Evolutionary conservation across 2,888 invertebrate species (phyloP).

Genomic region (Deilephila elpenor): DNA sequence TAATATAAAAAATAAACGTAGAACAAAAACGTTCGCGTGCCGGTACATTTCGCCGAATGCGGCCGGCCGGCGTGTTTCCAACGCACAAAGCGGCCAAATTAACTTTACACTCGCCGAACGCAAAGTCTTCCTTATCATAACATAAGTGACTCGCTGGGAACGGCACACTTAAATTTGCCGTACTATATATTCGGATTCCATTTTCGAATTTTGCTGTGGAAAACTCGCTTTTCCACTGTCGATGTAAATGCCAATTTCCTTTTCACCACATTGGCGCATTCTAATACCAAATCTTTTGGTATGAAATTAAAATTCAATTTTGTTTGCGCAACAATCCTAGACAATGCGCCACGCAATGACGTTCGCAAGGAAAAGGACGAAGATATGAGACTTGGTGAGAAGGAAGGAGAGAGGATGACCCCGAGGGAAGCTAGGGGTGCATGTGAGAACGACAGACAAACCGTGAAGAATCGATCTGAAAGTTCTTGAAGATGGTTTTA

Average conservation of each 20-base stretch:
- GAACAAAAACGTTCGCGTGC: constrained; percentile 82
- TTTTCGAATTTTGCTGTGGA: constrained; percentile 79
- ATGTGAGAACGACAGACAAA: constrained; percentile 68
- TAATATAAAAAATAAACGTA: constrained; percentile 63
- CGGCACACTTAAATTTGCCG: constrained; percentile 55
- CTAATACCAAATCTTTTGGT: constrained; percentile 52
- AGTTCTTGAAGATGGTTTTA: constrained; percentile 39
- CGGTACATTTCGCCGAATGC: constrained; percentile 80
- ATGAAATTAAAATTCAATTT: constrained; percentile 52
- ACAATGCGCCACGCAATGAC: constrained; percentile 84
- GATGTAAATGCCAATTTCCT: constrained; percentile 83
- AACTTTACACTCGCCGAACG: constrained; percentile 47
- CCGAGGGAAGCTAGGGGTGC: constrained; percentile 75
- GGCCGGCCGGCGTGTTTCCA: constrained; percentile 64
- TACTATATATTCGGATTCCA: constrained; percentile 67
- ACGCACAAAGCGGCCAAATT: constrained; percentile 63
- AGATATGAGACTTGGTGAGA: constrained; percentile 47
- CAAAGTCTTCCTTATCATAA: constrained; percentile 47
- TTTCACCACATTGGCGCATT: constrained; percentile 52
- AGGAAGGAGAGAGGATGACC: constrained; percentile 58
- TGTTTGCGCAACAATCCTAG: constrained; percentile 50
- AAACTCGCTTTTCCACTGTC: constrained; percentile 81
- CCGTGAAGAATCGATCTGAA: constrained; percentile 79
- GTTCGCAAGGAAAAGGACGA: constrained; percentile 71
- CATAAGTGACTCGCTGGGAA: constrained; percentile 30